Conservation (phyloP, 2,113 vertebrate genomes). For the Osmerus eperlanus region DNA sequence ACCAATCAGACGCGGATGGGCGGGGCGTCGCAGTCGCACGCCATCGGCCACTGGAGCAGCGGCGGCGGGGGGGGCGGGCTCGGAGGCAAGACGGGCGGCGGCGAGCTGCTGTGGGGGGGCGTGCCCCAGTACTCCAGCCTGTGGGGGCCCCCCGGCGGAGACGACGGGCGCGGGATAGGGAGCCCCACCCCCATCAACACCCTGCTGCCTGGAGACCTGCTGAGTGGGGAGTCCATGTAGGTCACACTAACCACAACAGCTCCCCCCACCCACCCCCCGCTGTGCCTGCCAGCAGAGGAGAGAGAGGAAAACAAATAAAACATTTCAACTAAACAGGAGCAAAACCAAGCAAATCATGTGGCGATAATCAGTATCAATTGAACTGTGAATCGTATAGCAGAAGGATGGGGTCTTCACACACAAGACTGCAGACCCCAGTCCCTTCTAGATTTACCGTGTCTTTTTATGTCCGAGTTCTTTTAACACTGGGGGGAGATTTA, state of each 20-base stretch:
- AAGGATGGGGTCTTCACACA: slow-evolving; percentile 69
- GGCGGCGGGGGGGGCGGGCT: slow-evolving; percentile 66
- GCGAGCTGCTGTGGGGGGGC: slow-evolving; percentile 91
- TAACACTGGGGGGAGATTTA: background rate
- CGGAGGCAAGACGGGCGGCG: slow-evolving; percentile 67
- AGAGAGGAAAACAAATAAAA: slow-evolving; percentile 34
- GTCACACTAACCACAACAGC: slow-evolving; percentile 43
- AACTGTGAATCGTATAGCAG: slow-evolving; percentile 69
- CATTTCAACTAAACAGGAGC: slow-evolving; percentile 59
- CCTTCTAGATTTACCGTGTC: slow-evolving; percentile 50
- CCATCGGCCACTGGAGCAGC: slow-evolving; percentile 86
- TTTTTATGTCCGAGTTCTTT: slow-evolving; percentile 20
- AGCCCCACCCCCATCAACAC: slow-evolving; percentile 94
- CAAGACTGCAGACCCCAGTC: slow-evolving; percentile 52
- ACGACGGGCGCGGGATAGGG: slow-evolving; percentile 87
- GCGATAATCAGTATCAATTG: slow-evolving; percentile 76
- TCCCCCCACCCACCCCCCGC: slow-evolving; percentile 29
- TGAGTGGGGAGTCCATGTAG: slow-evolving; percentile 96
- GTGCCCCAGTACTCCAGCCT: slow-evolving; percentile 96
- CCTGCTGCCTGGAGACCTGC: slow-evolving; percentile 92
- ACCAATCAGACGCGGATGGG: slow-evolving; percentile 83
- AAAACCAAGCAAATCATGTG: slow-evolving; percentile 79
- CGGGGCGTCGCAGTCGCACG: slow-evolving; percentile 77
- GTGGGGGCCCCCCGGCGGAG: slow-evolving; percentile 89
- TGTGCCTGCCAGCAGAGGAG: slow-evolving; percentile 37